Evolutionary conservation across 2,113 vertebrate species (phyloP).

Genomic region (Odobenus rosmarus): DNA sequence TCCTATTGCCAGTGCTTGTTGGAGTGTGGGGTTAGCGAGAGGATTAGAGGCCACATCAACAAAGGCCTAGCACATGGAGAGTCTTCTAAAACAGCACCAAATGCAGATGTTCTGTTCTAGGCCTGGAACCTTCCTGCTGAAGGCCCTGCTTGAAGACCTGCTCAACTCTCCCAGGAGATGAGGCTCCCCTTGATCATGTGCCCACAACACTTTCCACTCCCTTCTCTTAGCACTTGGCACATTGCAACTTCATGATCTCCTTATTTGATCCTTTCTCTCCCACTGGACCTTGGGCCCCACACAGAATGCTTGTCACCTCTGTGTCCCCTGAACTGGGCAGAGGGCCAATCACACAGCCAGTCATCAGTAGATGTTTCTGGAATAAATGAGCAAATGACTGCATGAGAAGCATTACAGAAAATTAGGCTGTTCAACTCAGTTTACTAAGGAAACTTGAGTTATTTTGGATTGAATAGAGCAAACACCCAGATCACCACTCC

Average conservation of each 20-base stretch:
- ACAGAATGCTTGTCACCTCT: background rate
- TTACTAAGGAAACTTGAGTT: background rate
- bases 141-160: background rate
- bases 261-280: background rate
- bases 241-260: background rate
- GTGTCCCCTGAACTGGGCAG: background rate
- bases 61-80: background rate
- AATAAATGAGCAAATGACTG: background rate
- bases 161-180: fast-evolving
- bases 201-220: background rate
- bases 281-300: background rate
- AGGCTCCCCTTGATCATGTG: background rate
- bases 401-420: background rate
- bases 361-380: background rate
- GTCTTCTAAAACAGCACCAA: background rate
- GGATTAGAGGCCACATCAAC: background rate
- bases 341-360: background rate
- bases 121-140: too few relatives aligned
- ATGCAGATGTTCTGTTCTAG: too few relatives aligned
- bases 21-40: fast-evolving
- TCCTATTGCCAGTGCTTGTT: fast-evolving
- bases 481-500: background rate
- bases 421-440: background rate
- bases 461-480: background rate
- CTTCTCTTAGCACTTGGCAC: background rate